These are phyloP conservation scores for Apodemia arnacis DNA, from an alignment of 2,888 invertebrate species.

Conservation along the genomic window DNA sequence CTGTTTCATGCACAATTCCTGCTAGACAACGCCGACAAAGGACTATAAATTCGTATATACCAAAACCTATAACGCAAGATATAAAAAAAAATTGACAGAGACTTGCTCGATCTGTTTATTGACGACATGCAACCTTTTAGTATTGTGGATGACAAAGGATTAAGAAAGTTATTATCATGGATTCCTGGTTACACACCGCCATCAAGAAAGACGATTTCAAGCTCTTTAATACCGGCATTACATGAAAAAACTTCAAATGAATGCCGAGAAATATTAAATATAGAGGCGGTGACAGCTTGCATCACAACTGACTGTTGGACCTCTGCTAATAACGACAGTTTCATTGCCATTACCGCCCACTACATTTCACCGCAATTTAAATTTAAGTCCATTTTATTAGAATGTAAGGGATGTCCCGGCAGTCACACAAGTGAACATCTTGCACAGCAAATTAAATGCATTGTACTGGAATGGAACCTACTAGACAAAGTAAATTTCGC, in stretches of 20 bases:
- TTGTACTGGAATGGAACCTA: slow-evolving; percentile 55
- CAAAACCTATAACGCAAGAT: slow-evolving; percentile 20
- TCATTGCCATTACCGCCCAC: slow-evolving; percentile 20
- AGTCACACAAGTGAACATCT: too few relatives aligned
- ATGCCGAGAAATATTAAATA: not conserved
- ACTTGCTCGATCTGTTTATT: slow-evolving; percentile 62
- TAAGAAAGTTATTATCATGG: slow-evolving; percentile 59
- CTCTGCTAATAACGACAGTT: slow-evolving; percentile 29
- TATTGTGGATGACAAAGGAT: slow-evolving; percentile 66
- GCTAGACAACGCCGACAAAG: not conserved
- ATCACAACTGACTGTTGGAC: slow-evolving; percentile 84
- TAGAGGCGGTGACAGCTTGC: slow-evolving; percentile 70
- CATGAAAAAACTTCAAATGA: slow-evolving; percentile 1
- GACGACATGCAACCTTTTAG: slow-evolving; percentile 69
- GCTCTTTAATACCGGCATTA: slow-evolving; percentile 21
- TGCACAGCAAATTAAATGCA: slow-evolving; percentile 42
- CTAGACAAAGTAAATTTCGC: slow-evolving; percentile 80
- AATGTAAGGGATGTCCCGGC: slow-evolving; percentile 74
- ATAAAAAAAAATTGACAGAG: slow-evolving; percentile 51
- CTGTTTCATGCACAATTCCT: not conserved
- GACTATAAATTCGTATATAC: too few relatives aligned
- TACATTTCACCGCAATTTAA: not conserved
- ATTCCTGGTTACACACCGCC: slow-evolving; percentile 76
- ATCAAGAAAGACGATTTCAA: slow-evolving; percentile 61
- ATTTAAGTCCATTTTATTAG: slow-evolving; percentile 44